phyloP scores from a whole-genome alignment of 2,888 invertebrate species.

The Heteromurus nitidus region DNA sequence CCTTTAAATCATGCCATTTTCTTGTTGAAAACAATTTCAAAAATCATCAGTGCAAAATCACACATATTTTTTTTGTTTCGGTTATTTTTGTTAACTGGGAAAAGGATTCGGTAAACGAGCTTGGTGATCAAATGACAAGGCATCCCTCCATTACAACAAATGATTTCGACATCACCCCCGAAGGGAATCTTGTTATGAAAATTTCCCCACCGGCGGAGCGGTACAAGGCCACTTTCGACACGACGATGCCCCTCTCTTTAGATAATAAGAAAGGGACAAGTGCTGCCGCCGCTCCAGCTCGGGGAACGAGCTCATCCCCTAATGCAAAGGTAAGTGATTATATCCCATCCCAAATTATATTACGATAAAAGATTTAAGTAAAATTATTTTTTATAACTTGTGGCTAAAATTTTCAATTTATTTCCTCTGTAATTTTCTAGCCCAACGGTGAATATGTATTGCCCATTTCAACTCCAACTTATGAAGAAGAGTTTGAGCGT shows the following conservation, averaged over 20 bases:
- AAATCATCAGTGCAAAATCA: too few relatives aligned
- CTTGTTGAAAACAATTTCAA: too few relatives aligned
- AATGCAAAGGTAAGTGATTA: not conserved
- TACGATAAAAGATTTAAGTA: too few relatives aligned
- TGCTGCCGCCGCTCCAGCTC: conserved; percentile 2
- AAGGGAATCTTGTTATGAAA: conserved; percentile 84
- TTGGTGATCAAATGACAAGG: conserved; percentile 89
- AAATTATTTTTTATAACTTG: not conserved
- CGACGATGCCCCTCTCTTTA: conserved; percentile 47
- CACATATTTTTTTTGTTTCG: not conserved
- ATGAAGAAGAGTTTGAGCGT: conserved; percentile 79
- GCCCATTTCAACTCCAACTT: conserved; percentile 78
- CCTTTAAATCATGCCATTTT: not conserved
- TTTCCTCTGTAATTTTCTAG: conserved; percentile 42
- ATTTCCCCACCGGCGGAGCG: conserved; percentile 77
- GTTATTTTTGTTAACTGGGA: conserved; percentile 76
- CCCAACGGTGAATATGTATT: conserved; percentile 76
- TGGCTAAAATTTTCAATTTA: not conserved
- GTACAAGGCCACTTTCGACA: conserved; percentile 72
- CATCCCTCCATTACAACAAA: conserved; percentile 94
- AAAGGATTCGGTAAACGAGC: conserved; percentile 87
- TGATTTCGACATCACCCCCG: conserved; percentile 93
- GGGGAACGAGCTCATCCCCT: conserved; percentile 1
- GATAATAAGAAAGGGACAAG: conserved; percentile 39
- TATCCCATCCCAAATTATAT: too few relatives aligned